These are phyloP conservation scores for Cheilosia vernalis DNA, from an alignment of 2,888 invertebrate genomes.

Conservation along the genomic window DNA sequence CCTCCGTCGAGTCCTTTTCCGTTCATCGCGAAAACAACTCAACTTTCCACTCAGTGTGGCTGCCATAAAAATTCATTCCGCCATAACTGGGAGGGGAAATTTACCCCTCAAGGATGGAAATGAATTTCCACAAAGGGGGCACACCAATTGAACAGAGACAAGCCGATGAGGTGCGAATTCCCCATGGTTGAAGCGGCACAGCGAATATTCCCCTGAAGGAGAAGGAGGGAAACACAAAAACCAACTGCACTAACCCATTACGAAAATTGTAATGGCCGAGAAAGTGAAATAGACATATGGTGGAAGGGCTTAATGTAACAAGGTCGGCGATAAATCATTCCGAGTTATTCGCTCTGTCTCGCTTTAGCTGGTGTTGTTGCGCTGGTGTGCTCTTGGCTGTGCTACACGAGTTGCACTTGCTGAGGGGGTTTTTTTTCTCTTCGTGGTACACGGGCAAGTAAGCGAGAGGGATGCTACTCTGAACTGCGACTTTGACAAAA, in stretches of 20 bases:
- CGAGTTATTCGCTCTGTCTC: conserved; percentile 60
- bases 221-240: conserved; percentile 21
- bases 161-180: neutral
- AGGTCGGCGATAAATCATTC: conserved; percentile 83
- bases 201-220: conserved; percentile 46
- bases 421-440: conserved; percentile 8
- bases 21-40: neutral
- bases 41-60: conserved; percentile 14
- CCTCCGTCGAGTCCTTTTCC: conserved; percentile 64
- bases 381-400: conserved; percentile 53
- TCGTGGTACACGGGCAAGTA: neutral
- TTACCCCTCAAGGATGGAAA: conserved; percentile 65
- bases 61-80: conserved; percentile 68
- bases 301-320: conserved; percentile 83
- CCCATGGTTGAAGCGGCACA: conserved; percentile 24
- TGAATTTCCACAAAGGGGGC: conserved; percentile 61
- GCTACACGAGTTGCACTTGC: conserved; percentile 59
- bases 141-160: conserved; percentile 60
- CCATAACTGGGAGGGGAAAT: conserved; percentile 67
- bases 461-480: conserved; percentile 34
- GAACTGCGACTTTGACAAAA: conserved; percentile 41
- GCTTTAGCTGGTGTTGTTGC: conserved; percentile 17
- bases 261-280: conserved; percentile 78
- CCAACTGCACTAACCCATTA: conserved; percentile 67
- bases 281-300: conserved; percentile 83